Conservation (phyloP, 2,113 vertebrate genomes). For the Ivindomyrus marchei region DNA sequence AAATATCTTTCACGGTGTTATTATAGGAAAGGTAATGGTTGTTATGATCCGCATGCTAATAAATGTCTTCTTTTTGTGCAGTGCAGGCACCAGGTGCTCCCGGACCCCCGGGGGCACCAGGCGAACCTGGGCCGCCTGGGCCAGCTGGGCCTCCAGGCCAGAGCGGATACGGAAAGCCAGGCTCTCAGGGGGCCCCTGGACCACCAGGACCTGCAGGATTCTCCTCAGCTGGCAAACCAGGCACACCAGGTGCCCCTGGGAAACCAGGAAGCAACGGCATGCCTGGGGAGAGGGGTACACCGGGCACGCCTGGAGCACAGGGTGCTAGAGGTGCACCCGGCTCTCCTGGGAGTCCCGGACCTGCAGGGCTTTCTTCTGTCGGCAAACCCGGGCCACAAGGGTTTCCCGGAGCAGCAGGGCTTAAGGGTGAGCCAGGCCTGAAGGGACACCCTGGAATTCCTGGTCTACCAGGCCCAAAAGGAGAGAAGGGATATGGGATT, state of each 20-base stretch:
- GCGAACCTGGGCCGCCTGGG: constrained; percentile 51
- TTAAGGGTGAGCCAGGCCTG: constrained; percentile 70
- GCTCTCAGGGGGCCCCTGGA: constrained; percentile 69
- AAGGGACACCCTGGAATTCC: constrained; percentile 78
- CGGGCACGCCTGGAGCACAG: constrained; percentile 70
- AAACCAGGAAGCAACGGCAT: constrained; percentile 54
- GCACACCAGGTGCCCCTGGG: constrained; percentile 55
- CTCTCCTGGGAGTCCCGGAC: constrained; percentile 69
- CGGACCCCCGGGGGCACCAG: constrained; percentile 54
- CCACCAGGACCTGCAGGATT: constrained; percentile 73
- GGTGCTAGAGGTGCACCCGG: constrained; percentile 78
- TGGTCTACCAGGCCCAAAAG: constrained; percentile 76
- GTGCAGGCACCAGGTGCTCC: constrained; percentile 39
- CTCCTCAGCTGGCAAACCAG: constrained; percentile 61
- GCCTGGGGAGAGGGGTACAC: constrained; percentile 74
- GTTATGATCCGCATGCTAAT: not conserved
- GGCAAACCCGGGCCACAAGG: constrained; percentile 83
- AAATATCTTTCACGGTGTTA: not conserved
- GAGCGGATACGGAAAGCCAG: constrained; percentile 59
- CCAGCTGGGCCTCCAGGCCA: constrained; percentile 55
- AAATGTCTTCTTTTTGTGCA: constrained; percentile 33
- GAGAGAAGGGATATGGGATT: constrained; percentile 74
- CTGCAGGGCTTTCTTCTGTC: constrained; percentile 68
- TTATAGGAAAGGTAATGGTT: not conserved
- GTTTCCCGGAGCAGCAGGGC: constrained; percentile 67